Base-by-base conservation (phyloP, 2,888 invertebrate genomes). In the Chorisops tibialis region DNA sequence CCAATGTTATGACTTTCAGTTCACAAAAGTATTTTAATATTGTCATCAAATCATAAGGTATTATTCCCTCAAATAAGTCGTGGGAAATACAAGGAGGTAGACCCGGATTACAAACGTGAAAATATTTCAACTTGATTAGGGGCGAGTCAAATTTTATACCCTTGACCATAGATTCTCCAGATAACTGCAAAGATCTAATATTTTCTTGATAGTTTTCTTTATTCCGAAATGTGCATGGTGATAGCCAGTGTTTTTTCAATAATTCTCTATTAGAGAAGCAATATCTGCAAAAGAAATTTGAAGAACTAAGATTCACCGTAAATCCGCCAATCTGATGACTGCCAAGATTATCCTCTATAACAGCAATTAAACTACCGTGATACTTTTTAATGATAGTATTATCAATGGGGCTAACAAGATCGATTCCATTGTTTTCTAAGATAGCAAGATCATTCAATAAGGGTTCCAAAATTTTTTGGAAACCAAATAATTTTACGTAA, bases 51-150 rank as follows among this genome's bases (percentile, higher is more conserved):
- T 71, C 70, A 59, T 65, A 68, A 43, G 62, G 63, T 2, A 69
- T 61, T 43, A 71, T 48, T 7, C 70, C 70, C 63, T 71, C 68
- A 21, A 68, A 69, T 6, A 72, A 43, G 61, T 71, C 71, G 58
- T 72, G 72, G 1, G 66, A 68, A 16, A 72, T 49, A 54, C 71
- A 72, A 12, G 72, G 70, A 22, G 70, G 68, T 21, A 71, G 62
- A 7, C 72, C 71, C 3, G 67, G 66, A 41, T 59, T 61, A 54
- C 65, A 66, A 45, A 71, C 69, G 62, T 73, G 70, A 60, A 62
- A 72, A 65, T 66, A 62, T 39, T 64, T 47, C n/a, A 70, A 56
- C 24, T 63, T 6, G 47, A 72, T 72, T 30, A 72, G 67, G 62
- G 54, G 38, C 18, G 70, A 72, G 59, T 68, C 49, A 48, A 43